phyloP scores from a whole-genome alignment of 2,797 vertebrate genomes.

The Intellagama lesueurii region DNA sequence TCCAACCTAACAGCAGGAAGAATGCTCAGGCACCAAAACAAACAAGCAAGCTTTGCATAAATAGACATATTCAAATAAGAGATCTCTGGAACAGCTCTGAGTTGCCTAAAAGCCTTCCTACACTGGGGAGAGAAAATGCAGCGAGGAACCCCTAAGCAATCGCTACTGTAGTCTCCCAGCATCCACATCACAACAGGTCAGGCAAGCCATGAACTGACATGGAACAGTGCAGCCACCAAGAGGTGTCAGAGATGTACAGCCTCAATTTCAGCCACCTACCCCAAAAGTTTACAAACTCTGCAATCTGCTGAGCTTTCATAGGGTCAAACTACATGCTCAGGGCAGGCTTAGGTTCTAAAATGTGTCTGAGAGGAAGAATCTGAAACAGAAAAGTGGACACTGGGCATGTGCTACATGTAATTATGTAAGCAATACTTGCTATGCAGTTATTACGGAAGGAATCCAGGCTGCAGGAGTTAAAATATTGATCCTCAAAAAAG shows the following conservation, averaged over 20 bases:
- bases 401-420: too few relatives aligned
- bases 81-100: neutral
- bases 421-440: too few relatives aligned
- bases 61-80: neutral
- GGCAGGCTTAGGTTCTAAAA: neutral
- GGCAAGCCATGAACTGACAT: neutral
- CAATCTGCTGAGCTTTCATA: neutral
- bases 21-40: conserved; percentile 9
- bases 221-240: neutral
- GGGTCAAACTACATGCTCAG: neutral
- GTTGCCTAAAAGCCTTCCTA: neutral
- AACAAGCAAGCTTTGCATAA: neutral
- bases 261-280: neutral
- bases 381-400: neutral
- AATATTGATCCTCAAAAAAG: too few relatives aligned
- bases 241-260: neutral
- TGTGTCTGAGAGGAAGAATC: neutral
- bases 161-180: neutral
- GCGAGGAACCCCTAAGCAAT: neutral
- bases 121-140: neutral
- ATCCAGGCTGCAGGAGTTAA: too few relatives aligned
- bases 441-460: too few relatives aligned
- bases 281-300: neutral
- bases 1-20: conserved; percentile 18
- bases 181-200: neutral